Evolutionary conservation across 2,888 invertebrate genomes (phyloP), one percentile per base, ranked within the genome.

Genomic region (Abrostola tripartita): DNA sequence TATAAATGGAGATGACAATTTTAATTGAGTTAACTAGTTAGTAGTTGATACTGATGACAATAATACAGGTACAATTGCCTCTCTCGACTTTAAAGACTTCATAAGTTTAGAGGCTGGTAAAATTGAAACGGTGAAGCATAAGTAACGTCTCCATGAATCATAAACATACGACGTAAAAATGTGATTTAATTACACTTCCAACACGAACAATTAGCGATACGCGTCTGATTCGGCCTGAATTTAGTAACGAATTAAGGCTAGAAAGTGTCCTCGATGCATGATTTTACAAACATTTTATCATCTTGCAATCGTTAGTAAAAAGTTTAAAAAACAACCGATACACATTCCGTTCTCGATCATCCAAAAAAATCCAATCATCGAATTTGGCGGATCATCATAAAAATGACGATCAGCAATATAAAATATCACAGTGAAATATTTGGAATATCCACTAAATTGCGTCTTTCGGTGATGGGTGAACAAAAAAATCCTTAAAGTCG

Each of bases 381-480:
- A 65, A 72, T 67, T 72, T 66, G 65, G 70, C 65, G 58, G 77
- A 71, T 78, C 74, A 71, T 76, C 66, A 68, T 54, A 77, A 73
- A 78, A 69, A 78, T 74, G 67, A 61, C 51, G 71, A 58, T 65
- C 61, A 67, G 54, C 62, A 58, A 74, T 69, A 74, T 70, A 76
- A 79, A 81, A 82, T 83, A 67, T 85, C 84, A 86, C 85, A 85
- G 66, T 73, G 84, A 90, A 90, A 89, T 89, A 88, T 88, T 91
- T 84, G 82, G 84, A 90, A 90, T 90, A 90, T 90, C 84, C 82
- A 84, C 74, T 70, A 89, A 92, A 92, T 90, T 89, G 87, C 82
- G 78, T 83, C 84, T 84, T 81, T 85, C 82, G 83, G 82, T 84
- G 83, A 84, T 81, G 78, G 72, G 71, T 71, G 71, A 78, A 82